Evolutionary conservation across 2,113 vertebrate genomes (phyloP), one percentile per base, ranked within the genome.

Genomic region (Thunnus maccoyii): DNA sequence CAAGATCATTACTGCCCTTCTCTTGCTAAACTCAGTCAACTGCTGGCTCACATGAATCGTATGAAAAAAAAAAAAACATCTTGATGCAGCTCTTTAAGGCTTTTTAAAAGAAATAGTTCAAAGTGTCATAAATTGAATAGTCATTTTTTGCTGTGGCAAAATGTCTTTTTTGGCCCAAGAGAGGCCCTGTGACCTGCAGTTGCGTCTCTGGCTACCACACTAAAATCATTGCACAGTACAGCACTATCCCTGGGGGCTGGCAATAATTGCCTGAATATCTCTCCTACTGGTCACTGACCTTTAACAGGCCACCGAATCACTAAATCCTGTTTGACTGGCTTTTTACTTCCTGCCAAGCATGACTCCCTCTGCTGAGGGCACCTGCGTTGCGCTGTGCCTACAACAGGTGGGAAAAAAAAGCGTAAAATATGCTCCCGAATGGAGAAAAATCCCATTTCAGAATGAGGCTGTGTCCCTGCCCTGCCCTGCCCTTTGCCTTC

Each of bases 251-350:
- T 76, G 3, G 14, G 51, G 76, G 55, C 41, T 18, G 75, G 36
- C 67, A 72, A 16, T 83, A 80, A 78, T 64, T 79, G 61, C 88
- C 5, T 10, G 70, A 92, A 94, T 93, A 94, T 94, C 92, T 95
- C 88, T 89, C 73, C 75, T 82, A 78, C 80, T 86, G 89, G 85
- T 85, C 30, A 41, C 91, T 88, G 84, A 88, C 93, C 86, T 94
- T 95, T 94, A 94, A 89, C 89, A 89, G 84, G 84, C 47, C 61
- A 79, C 68, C 30, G 62, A 88, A 89, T 91, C 81, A 60, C 85
- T 80, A 90, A 91, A 90, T 91, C 88, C 86, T 88, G 72, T 93
- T 88, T 82, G 78, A 89, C 83, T 76, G 75, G 78, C 79, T 81
- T 89, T 87, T 84, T 68, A 80, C 80, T 85, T 90, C 84, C 84